Evolutionary conservation across 2,888 invertebrate genomes (phyloP).

Genomic region (Diaphora mendica): DNA sequence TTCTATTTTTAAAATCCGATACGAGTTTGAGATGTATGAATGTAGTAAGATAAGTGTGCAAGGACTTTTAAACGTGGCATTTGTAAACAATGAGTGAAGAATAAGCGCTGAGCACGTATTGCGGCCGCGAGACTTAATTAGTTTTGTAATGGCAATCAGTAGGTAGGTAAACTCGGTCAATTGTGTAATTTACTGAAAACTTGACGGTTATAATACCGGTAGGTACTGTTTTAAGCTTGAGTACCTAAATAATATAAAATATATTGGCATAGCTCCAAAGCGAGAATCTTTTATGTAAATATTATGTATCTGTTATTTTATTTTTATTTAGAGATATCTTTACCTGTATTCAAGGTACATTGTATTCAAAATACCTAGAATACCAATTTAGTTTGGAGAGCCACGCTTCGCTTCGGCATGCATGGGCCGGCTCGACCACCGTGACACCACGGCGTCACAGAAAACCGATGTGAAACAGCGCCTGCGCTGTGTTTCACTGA

Average conservation of each 20-base stretch:
- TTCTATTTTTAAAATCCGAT: conserved; percentile 73
- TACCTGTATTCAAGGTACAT: not conserved
- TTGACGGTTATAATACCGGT: not conserved
- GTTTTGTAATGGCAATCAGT: conserved; percentile 8
- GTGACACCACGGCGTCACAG: too few relatives aligned
- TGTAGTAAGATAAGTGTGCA: conserved; percentile 29
- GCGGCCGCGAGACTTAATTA: conserved; percentile 4
- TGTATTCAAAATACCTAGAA: too few relatives aligned
- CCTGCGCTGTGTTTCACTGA: too few relatives aligned
- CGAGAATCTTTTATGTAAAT: not conserved
- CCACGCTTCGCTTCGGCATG: too few relatives aligned
- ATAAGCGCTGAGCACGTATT: conserved; percentile 4
- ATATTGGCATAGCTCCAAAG: not conserved
- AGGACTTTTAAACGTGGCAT: conserved; percentile 25
- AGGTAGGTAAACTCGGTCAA: not conserved
- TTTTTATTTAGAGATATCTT: not conserved
- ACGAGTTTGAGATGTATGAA: conserved; percentile 50
- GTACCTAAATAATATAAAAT: not conserved
- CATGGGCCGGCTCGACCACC: too few relatives aligned
- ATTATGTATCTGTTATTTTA: too few relatives aligned
- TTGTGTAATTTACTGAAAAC: not conserved
- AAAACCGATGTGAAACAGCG: too few relatives aligned
- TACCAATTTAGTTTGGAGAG: too few relatives aligned
- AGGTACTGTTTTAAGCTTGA: not conserved
- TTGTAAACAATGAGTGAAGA: conserved; percentile 25